Percentiles rank a stretch among this genome's conserved stretches.
These are phyloP conservation scores for Drosophila triauraria DNA, from an alignment of 1,140 invertebrate genomes.

Conservation along the genomic window DNA sequence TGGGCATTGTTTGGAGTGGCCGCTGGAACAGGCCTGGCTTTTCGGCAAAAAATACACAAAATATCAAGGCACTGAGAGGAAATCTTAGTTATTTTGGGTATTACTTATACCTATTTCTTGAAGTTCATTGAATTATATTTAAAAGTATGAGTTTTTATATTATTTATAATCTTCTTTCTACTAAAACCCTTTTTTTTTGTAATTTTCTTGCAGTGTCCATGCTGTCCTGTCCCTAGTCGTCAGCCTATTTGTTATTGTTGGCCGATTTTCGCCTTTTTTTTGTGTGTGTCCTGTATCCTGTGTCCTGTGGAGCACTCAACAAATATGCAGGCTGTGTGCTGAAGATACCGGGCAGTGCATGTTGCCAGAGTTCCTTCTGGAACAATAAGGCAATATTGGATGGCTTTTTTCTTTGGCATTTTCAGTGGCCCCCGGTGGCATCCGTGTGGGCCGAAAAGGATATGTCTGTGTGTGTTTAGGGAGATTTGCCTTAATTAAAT, in stretches of 20 bases:
- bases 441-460: constrained; percentile 1
- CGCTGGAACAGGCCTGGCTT: not conserved
- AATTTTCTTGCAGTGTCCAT: constrained; percentile 4
- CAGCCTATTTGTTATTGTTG: constrained; percentile 31
- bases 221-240: not conserved
- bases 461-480: constrained; percentile 59
- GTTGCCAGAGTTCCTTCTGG: constrained; percentile 7
- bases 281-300: constrained; percentile 1
- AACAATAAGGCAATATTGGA: constrained; percentile 53
- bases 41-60: constrained; percentile 6
- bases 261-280: not conserved
- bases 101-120: too few species aligned
- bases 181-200: not conserved
- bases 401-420: constrained; percentile 29
- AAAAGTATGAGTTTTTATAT: too few species aligned
- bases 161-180: not conserved
- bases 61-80: constrained; percentile 7
- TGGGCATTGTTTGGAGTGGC: constrained; percentile 11
- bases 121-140: not conserved
- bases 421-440: constrained; percentile 38
- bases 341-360: constrained; percentile 52
- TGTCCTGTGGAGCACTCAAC: constrained; percentile 22
- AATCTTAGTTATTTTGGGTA: not conserved
- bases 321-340: constrained; percentile 65
- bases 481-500: constrained; percentile 80